Percentiles rank a stretch among this genome's conserved stretches.
These are phyloP conservation scores for Danio kyathit DNA, from an alignment of 2,797 vertebrate species.

Conservation along the genomic window DNA sequence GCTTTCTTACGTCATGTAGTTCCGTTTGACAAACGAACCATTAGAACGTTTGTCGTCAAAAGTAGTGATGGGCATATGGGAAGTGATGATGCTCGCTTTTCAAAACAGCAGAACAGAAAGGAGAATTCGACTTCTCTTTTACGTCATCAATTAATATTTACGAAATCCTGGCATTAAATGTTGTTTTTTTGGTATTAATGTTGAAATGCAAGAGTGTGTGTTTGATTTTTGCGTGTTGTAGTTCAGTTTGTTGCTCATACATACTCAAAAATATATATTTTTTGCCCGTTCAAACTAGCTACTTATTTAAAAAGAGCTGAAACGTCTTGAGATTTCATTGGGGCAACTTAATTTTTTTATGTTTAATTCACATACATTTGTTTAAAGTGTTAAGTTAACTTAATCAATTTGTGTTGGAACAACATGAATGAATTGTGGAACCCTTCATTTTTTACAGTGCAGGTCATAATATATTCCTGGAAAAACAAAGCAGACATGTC, in stretches of 20 bases:
- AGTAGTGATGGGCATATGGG: neutral
- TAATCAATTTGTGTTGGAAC: no score
- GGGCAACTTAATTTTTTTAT: no score
- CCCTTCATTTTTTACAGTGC: no score
- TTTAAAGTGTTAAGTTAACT: no score
- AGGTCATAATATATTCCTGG: neutral
- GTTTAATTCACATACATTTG: no score
- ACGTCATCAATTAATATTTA: neutral
- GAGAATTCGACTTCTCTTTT: neutral
- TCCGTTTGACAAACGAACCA: neutral
- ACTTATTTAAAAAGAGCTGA: no score
- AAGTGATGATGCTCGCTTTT: neutral
- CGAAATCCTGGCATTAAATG: neutral
- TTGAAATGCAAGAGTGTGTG: neutral
- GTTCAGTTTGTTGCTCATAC: neutral
- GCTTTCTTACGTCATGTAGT: slow-evolving; percentile 19
- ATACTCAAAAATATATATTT: no score
- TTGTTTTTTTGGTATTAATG: neutral
- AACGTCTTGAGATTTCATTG: no score
- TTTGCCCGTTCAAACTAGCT: no score
- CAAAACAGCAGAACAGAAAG: neutral
- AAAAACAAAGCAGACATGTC: neutral
- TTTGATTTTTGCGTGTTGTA: neutral
- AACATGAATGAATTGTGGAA: no score
- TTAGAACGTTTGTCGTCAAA: slow-evolving; percentile 1